These are phyloP conservation scores for Agrilus cyanescens DNA, from an alignment of 2,888 invertebrate species.

Conservation along the genomic window DNA sequence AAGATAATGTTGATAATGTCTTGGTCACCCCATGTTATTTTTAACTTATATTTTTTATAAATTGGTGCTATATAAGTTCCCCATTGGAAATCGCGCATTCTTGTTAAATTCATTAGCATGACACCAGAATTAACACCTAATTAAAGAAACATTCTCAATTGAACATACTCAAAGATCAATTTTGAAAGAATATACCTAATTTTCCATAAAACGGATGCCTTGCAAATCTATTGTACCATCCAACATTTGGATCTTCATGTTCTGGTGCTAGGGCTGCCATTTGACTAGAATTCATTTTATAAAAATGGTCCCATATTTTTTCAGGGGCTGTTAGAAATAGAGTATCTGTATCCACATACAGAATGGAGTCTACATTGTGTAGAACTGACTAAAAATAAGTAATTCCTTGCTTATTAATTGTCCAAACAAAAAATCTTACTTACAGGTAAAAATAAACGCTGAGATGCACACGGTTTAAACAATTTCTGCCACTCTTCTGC, in stretches of 20 bases:
- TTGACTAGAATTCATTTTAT: slow-evolving; percentile 70
- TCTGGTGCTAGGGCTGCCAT: slow-evolving; percentile 81
- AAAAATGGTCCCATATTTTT: slow-evolving; percentile 73
- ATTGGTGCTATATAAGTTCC: slow-evolving; percentile 71
- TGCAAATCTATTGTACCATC: slow-evolving; percentile 94
- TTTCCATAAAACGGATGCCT: slow-evolving; percentile 88
- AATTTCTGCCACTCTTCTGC: slow-evolving; percentile 73
- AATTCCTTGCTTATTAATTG: not conserved
- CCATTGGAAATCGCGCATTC: slow-evolving; percentile 82
- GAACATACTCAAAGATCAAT: not conserved
- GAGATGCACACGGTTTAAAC: slow-evolving; percentile 90
- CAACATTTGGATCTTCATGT: slow-evolving; percentile 83
- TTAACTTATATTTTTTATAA: slow-evolving; percentile 69
- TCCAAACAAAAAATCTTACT: slow-evolving; percentile 15
- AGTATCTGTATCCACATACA: slow-evolving; percentile 90
- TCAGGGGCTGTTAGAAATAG: slow-evolving; percentile 75
- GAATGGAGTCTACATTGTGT: slow-evolving; percentile 66
- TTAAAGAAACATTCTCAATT: slow-evolving; percentile 9
- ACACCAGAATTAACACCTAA: slow-evolving; percentile 91
- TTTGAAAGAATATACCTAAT: slow-evolving; percentile 43
- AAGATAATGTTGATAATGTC: slow-evolving; percentile 89
- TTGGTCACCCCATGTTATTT: slow-evolving; percentile 96
- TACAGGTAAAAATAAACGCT: slow-evolving; percentile 87
- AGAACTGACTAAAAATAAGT: slow-evolving; percentile 55
- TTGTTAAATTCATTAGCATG: slow-evolving; percentile 93